phyloP scores from a whole-genome alignment of 2,797 vertebrate species.

The Rhincodon typus region DNA sequence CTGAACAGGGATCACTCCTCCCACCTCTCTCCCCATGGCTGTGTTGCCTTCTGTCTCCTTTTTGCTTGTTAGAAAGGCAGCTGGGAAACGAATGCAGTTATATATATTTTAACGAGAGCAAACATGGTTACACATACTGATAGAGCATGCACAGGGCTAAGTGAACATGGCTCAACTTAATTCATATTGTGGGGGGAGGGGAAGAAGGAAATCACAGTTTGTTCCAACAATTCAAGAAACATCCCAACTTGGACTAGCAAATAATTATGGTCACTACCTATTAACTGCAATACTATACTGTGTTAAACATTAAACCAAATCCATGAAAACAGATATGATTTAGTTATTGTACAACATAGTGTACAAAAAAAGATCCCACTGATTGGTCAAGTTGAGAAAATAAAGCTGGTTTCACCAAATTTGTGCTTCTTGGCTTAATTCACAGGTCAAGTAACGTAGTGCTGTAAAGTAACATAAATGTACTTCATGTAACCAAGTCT shows the following conservation, averaged over 20 bases:
- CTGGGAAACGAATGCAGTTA: too few species aligned
- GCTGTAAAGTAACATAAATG: not conserved
- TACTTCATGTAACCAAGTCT: not conserved
- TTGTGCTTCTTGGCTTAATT: not conserved
- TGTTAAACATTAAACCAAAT: not conserved
- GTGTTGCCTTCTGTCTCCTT: not conserved
- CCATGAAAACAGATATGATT: not conserved
- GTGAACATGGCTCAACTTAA: not conserved
- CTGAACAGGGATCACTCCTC: not conserved
- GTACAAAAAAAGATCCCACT: not conserved
- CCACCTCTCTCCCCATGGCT: not conserved
- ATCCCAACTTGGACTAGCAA: not conserved
- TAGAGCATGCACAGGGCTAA: not conserved
- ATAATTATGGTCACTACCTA: not conserved
- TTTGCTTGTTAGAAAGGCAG: not conserved
- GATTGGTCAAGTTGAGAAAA: not conserved
- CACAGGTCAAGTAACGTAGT: not conserved
- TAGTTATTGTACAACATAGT: not conserved
- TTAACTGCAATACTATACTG: not conserved
- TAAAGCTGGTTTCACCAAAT: not conserved
- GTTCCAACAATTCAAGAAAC: not conserved
- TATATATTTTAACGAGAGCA: too few species aligned
- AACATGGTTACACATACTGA: too few species aligned
- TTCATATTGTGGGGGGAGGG: not conserved
- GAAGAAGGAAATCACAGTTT: not conserved